Conservation (phyloP, 2,797 vertebrate species). For the Muscicapa striata region DNA sequence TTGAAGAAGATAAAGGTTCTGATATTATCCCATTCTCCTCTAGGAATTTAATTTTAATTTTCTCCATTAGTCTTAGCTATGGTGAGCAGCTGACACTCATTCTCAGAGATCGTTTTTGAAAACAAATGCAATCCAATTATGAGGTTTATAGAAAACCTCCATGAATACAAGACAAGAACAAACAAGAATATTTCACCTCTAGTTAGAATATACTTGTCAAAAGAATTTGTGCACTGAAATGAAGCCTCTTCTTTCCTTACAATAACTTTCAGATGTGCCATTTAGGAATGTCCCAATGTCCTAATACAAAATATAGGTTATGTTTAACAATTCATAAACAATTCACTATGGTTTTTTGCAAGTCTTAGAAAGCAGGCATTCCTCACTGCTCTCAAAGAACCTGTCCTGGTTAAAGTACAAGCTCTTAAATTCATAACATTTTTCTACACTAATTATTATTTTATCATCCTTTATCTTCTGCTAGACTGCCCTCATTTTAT, state of each 20-base stretch:
- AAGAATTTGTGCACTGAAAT: neutral
- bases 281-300: neutral
- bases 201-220: neutral
- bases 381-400: neutral
- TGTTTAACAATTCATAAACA: neutral
- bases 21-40: neutral
- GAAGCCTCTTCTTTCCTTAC: neutral
- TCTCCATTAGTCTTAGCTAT: neutral
- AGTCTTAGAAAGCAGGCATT: neutral
- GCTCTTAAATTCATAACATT: neutral
- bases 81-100: neutral
- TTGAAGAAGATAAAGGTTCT: neutral
- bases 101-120: neutral
- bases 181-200: neutral
- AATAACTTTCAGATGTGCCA: neutral
- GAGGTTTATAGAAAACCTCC: neutral
- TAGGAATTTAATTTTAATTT: neutral
- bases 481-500: neutral
- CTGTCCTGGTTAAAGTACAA: neutral
- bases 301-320: neutral
- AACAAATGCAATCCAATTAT: neutral
- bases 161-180: neutral
- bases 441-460: neutral
- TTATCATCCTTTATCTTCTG: neutral
- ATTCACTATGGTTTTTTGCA: neutral